Evolutionary conservation across 2,888 invertebrate genomes (phyloP).

Genomic region (Diarsia brunnea): DNA sequence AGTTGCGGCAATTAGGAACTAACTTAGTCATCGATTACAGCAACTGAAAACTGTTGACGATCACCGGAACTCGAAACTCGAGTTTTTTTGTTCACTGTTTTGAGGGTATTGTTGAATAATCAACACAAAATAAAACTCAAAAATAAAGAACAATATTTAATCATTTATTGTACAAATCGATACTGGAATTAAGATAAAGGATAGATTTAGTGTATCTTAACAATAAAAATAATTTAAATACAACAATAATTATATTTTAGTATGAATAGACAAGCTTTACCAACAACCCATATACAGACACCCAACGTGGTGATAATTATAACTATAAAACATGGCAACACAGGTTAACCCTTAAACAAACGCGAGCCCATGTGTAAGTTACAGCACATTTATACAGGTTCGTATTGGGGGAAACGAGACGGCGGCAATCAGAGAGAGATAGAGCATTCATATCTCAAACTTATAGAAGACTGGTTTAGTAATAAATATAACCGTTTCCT

Average conservation of each 20-base stretch:
- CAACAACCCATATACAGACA: slow-evolving; percentile 88
- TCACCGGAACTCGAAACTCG: no score
- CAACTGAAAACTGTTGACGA: no score
- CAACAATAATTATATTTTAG: slow-evolving; percentile 76
- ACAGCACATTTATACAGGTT: slow-evolving; percentile 52
- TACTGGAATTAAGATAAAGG: slow-evolving; percentile 88
- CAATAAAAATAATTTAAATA: slow-evolving; percentile 82
- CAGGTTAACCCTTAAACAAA: no score
- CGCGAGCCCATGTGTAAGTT: no score
- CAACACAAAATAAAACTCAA: slow-evolving; percentile 65
- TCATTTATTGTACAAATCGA: slow-evolving; percentile 87
- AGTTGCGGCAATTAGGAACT: no score
- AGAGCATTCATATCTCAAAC: neutral
- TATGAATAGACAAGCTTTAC: slow-evolving; percentile 79
- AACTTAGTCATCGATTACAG: no score
- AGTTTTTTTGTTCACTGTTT: neutral
- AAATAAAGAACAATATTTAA: slow-evolving; percentile 82
- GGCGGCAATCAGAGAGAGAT: slow-evolving; percentile 27
- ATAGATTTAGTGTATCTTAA: slow-evolving; percentile 83
- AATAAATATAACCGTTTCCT: neutral
- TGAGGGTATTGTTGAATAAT: neutral
- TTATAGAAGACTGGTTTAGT: neutral
- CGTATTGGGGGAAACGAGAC: slow-evolving; percentile 47
- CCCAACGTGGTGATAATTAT: slow-evolving; percentile 77
- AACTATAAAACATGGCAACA: slow-evolving; percentile 74